phyloP scores from a whole-genome alignment of 2,888 invertebrate genomes.

The Standfussiana lucernea region DNA sequence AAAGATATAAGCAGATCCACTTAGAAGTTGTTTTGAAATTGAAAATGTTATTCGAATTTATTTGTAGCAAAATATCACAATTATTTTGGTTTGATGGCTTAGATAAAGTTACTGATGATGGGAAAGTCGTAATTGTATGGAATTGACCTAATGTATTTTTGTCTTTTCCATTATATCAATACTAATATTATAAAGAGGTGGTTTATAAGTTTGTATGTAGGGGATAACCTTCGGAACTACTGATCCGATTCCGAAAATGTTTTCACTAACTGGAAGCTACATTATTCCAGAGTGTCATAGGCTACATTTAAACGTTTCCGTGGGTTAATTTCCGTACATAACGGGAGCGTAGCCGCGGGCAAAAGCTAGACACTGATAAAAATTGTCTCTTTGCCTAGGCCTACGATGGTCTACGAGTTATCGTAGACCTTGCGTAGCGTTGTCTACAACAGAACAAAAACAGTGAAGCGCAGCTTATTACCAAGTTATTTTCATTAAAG shows the following conservation, averaged over 20 bases:
- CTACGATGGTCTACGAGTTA: background rate
- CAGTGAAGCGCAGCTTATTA: background rate
- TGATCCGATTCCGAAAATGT: no score
- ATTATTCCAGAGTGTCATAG: no score
- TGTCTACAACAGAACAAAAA: background rate
- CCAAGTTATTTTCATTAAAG: background rate
- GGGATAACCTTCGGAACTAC: no score
- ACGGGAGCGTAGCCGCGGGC: no score
- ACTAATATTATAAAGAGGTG: no score
- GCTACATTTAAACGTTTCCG: no score
- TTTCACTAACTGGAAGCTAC: no score
- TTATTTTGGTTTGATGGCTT: background rate
- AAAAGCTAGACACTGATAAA: no score
- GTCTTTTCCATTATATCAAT: background rate
- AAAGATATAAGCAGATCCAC: background rate
- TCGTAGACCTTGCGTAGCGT: conserved; percentile 5
- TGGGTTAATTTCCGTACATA: no score
- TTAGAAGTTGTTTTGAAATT: background rate
- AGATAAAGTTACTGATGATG: background rate
- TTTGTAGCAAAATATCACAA: background rate
- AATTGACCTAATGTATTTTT: background rate
- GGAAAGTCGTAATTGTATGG: background rate
- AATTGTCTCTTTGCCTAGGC: background rate
- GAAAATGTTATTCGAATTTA: background rate
- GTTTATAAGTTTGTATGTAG: no score